Evolutionary conservation across 2,113 vertebrate genomes (phyloP), one percentile per base, ranked within the genome.

Genomic region (Dolichotis patagonum): DNA sequence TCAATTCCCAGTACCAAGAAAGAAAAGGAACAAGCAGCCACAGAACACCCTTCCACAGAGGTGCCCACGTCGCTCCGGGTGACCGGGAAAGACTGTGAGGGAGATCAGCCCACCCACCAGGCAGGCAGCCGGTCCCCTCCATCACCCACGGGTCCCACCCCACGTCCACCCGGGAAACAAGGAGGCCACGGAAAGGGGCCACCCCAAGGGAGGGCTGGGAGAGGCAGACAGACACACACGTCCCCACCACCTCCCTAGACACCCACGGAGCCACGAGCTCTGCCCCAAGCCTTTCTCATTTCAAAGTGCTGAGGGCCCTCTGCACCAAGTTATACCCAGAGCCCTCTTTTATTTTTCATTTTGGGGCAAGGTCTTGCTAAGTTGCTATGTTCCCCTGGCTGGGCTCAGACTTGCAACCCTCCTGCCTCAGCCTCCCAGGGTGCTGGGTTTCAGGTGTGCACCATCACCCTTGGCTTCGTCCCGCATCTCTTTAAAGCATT

Each of bases 121-220:
- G 46, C 46, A 46, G 46, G 46, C 46, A 46, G 46, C 46, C 7
- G 46, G 46, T 46, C 46, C 46, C 46, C 46, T 46, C 46, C n/a
- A n/a, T n/a, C n/a, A n/a, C n/a, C n/a, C n/a, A n/a, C n/a, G n/a
- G 46, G 46, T 46, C n/a, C n/a, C 24, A 9, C 30, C 49, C 22
- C 3, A 10, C 24, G 0, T 17, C 13, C 3, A 0, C 38, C 22
- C 0, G 5, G 8, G 16, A 17, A 7, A n/a, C 14, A 17, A 46
- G 19, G 46, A 73, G 26, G 32, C 58, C 5, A 1, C 0, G 8
- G 86, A n/a, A 82, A 22, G 30, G 11, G 16, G 35, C 11, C 2
- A 8, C 52, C 32, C 32, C n/a, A 20, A 1, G n/a, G 54, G 71
- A 58, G 43, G 13, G 16, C 17, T 2, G 26, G 49, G 49, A 54